Evolutionary conservation across 2,797 vertebrate species (phyloP), one percentile per base, ranked within the genome.

Genomic region (Micromesistius poutassou): DNA sequence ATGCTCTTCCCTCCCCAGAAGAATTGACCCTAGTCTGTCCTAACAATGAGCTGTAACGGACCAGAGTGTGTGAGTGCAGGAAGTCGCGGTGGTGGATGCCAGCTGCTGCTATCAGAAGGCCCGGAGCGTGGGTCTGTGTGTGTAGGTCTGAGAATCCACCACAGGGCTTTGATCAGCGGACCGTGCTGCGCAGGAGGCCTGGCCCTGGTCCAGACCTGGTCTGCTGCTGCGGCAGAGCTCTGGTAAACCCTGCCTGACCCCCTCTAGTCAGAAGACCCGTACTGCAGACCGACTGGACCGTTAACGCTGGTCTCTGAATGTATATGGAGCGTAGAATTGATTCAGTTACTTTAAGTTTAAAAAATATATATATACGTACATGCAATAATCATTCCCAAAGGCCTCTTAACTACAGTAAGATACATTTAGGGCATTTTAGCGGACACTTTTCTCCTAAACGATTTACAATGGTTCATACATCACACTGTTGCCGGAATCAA

Each of bases 111-210:
- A 9, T 80, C 81, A 75, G 79, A 79, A 78, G 83, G 74, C 76
- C 86, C 84, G 80, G 77, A 79, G 81, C 22, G 19, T 0, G 82
- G 82, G 80, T 76, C 78, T 81, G 46, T 79, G 75, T 33, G 31
- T 33, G 31, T 31, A 31, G 31, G 31, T 33, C 31, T 35, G 73
- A 86, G 79, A 77, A 77, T 70, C 72, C 73, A 40, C 55, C 72
- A 22, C 68, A 78, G 76, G 68, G 19, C 89, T 90, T 90, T 90
- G 91, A 91, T 93, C 87, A 84, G 76, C 30, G 81, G 82, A 0
- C 71, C 84, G 78, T 55, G 62, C 7, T 25, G 7, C 4, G 22
- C 50, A n/a, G 62, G 74, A 83, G 79, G 76, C 78, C 33, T 80
- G 3, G 16, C n/a, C 73, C 22, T n/a, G 3, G 82, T 40, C 55